Base-by-base conservation (phyloP, 2,888 invertebrate species). In the Ceriagrion tenellum region DNA sequence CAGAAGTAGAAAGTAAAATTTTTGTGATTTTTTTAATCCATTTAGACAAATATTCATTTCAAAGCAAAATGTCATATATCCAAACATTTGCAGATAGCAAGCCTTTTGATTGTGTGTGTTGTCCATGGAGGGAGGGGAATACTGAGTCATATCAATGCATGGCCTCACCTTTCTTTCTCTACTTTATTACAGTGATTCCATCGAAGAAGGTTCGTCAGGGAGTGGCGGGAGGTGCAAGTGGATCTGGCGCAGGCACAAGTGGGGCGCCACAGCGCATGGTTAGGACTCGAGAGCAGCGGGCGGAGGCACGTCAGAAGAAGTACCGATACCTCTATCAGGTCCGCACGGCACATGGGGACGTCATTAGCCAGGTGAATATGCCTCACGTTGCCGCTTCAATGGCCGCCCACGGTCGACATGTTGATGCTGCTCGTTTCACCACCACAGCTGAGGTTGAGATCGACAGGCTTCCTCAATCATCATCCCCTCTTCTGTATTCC, bases 291-390 rank as follows among this genome's bases (percentile, higher is more conserved):
- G 98, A 98, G 96, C 98, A 98, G 95, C 97, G 98, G 95, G 98
- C 98, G 95, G 98, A 99, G 96, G 98, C 98, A 96, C 97, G 99
- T 0, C 99, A 99, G 0, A 99, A 99, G 97, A 99, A 99, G 96
- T 99, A 99, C 97, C 98, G 98, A 96, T 99, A 99, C 96, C 98
- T 99, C 96, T 99, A 99, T 97, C 99, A 99, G 97, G 98, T 99
- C 95, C 98, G 99, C 96, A 98, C 99, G 18, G 98, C 98, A 56
- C 98, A 99, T 96, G 99, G 99, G 26, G 99, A 99, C 97, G 98
- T 99, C 96, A 98, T 99, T 96, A 98, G 98, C 96, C 99, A 99
- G 98, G 99, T 98, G 96, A 96, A 95, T 96, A 95, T 95, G n/a
- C 93, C 93, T 59, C 93, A 93, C 69, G 91, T 63, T 91, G 91